Evolutionary conservation across 2,113 vertebrate species (phyloP), one percentile per base, ranked within the genome.

Genomic region (Clupea harengus): DNA sequence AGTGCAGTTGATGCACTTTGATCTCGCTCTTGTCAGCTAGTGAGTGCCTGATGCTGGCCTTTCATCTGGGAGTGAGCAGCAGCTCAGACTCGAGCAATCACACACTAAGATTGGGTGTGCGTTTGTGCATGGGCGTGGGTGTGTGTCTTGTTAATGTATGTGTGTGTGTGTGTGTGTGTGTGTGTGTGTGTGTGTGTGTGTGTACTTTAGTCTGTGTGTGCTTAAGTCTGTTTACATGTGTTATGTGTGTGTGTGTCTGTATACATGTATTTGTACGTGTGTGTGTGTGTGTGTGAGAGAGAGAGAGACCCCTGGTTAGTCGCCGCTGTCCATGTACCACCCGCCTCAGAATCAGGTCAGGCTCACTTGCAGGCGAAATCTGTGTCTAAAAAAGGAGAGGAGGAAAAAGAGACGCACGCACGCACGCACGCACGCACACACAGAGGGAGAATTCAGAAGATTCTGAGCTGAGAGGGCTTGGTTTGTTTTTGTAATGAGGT

Each of bases 401-500:
- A 86, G 83, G 83, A 85, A 90, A 90, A 88, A 83, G 87, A 89
- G 89, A 81, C 84, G 84, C 81, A 87, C 86, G 13, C 64, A 72
- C 25, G 7, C 64, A 67, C 64, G 7, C 64, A 67, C 64, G 7
- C 64, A 67, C 83, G 86, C 86, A 87, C 82, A 10, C 72, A 22
- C 88, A 81, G 89, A 86, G 85, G 83, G 85, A 82, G 57, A 87
- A 85, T 83, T 39, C 81, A 81, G 85, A 82, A 85, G 78, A 80
- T 88, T 86, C 78, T 75, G 81, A 84, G 89, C 84, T 72, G 85
- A 50, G 54, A 47, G 90, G 81, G 88, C 85, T 89, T 32, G 80
- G 89, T 89, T 90, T 90, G 91, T 90, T 91, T 91, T 90, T 87
- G 84, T 89, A 91, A 89, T 85, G 91, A 90, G 89, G 91, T 87